A percentile compares a stretch with the other conserved stretches of the same genome.
phyloP scores from a whole-genome alignment of 2,888 invertebrate species.

The Limenitis arthemis region DNA sequence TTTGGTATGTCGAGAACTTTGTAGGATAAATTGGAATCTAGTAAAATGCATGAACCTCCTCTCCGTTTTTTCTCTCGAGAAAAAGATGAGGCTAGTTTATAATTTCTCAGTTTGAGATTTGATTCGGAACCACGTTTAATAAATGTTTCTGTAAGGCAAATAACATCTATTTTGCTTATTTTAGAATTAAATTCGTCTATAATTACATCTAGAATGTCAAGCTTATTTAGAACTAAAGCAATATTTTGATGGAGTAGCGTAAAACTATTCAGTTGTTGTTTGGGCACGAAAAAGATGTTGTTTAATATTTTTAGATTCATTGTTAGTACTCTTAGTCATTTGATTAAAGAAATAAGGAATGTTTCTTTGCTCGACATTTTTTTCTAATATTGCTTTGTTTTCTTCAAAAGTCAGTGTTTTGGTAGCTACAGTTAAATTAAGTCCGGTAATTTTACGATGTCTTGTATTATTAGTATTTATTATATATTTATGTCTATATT shows the following conservation, averaged over 20 bases:
- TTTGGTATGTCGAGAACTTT: too few relatives aligned
- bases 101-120: background rate
- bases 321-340: too few relatives aligned
- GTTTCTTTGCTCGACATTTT: background rate
- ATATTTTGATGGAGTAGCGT: background rate
- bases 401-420: background rate
- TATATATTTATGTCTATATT: background rate
- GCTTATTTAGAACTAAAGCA: background rate
- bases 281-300: too few relatives aligned
- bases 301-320: too few relatives aligned
- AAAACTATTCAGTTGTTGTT: background rate
- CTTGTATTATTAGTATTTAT: too few relatives aligned
- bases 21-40: background rate
- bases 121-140: background rate
- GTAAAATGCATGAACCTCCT: background rate
- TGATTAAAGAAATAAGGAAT: background rate
- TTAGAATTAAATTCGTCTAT: background rate
- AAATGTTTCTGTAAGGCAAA: constrained; percentile 1
- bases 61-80: background rate
- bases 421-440: background rate
- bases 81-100: background rate
- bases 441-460: background rate
- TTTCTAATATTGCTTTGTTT: background rate
- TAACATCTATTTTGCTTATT: background rate
- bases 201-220: background rate